These are phyloP conservation scores for Caenorhabditis sp. DNA, from an alignment of 2,888 invertebrate species.

Conservation along the genomic window DNA sequence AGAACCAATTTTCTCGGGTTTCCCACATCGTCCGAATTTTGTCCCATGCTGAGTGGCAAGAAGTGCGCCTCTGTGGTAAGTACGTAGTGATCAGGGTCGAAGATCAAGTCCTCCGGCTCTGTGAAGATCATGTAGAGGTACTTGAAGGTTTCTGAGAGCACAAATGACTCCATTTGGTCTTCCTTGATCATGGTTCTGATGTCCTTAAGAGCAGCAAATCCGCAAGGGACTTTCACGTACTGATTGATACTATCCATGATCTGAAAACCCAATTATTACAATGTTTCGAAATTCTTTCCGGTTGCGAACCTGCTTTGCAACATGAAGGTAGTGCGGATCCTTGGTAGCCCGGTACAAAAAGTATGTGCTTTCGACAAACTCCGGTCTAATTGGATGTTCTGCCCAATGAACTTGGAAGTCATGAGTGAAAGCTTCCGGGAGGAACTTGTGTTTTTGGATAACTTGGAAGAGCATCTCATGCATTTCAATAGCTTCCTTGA, in stretches of 20 bases:
- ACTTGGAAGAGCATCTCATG: conserved; percentile 99
- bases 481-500: conserved; percentile 97
- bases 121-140: conserved; percentile 96
- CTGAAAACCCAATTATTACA: conserved; percentile 62
- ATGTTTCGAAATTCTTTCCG: background rate
- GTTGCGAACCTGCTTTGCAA: conserved; percentile 88
- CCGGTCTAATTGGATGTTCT: conserved; percentile 94
- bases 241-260: conserved; percentile 93
- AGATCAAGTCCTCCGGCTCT: conserved; percentile 85
- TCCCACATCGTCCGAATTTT: conserved; percentile 5
- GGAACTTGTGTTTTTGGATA: conserved; percentile 96
- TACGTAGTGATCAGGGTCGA: conserved; percentile 85
- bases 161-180: conserved; percentile 97
- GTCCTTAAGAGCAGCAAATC: conserved; percentile 97
- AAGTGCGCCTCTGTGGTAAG: conserved; percentile 92
- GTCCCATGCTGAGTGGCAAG: conserved; percentile 87
- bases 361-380: conserved; percentile 98
- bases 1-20: conserved; percentile 58
- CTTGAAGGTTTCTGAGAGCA: conserved; percentile 97
- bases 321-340: conserved; percentile 95
- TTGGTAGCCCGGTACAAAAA: conserved; percentile 95
- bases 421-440: conserved; percentile 98
- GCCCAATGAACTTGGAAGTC: conserved; percentile 99
- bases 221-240: conserved; percentile 94
- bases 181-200: conserved; percentile 91